Conservation (phyloP, 2,797 vertebrate species). For the Emys orbicularis region DNA sequence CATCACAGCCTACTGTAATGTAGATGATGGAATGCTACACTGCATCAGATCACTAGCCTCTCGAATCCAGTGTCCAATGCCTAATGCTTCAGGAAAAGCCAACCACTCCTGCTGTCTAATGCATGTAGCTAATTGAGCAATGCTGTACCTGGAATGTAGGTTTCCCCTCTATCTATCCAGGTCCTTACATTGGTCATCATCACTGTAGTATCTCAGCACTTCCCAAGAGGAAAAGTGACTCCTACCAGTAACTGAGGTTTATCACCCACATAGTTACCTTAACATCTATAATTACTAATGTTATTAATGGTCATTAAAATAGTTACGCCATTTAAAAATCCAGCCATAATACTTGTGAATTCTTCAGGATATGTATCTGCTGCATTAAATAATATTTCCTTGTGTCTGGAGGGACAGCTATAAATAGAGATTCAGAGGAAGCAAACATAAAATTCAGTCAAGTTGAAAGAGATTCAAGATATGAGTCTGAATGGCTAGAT, state of each 20-base stretch:
- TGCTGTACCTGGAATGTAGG: not conserved
- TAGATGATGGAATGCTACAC: not conserved
- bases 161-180: not conserved
- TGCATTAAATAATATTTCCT: not conserved
- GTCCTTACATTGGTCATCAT: not conserved
- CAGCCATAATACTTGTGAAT: not conserved
- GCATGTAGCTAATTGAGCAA: rapidly evolving
- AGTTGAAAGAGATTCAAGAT: not conserved
- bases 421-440: not conserved
- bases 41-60: not conserved
- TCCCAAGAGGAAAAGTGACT: not conserved
- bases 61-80: not conserved
- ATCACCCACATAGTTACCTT: not conserved
- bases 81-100: not conserved
- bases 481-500: not conserved
- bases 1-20: not conserved
- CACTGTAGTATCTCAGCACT: not conserved
- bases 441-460: not conserved
- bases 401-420: not conserved
- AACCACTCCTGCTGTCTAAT: not conserved
- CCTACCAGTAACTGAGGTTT: not conserved
- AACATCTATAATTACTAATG: not conserved
- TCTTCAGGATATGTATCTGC: rapidly evolving
- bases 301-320: not conserved
- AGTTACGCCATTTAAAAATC: not conserved